Evolutionary conservation across 30 jellyfish, hydroid and myxozoan genomes (phyloP).

Genomic region (Hydractinia symbiolongicarpus): DNA sequence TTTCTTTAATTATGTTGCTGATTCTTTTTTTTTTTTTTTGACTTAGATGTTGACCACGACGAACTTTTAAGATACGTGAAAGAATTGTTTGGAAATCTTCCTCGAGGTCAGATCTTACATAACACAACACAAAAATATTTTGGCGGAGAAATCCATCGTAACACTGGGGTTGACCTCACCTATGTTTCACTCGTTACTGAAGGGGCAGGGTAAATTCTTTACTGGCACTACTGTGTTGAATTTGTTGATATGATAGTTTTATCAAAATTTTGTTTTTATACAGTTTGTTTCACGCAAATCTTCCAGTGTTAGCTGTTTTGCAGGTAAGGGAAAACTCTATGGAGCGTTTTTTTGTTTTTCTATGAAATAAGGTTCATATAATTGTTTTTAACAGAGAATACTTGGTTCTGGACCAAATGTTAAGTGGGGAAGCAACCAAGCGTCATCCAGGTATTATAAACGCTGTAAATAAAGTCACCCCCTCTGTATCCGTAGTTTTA

Average conservation of each 20-base stretch:
- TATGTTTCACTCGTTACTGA: conserved; percentile 61
- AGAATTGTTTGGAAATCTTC: conserved; percentile 30
- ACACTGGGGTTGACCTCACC: conserved; percentile 27
- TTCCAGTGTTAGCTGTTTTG: conserved; percentile 18
- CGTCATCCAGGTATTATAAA: neutral
- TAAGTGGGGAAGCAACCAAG: conserved; percentile 4
- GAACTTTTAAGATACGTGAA: conserved; percentile 10
- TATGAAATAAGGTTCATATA: no score
- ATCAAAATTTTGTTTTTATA: neutral
- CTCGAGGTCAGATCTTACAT: conserved; percentile 1
- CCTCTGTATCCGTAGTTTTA: neutral
- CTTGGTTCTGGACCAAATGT: neutral
- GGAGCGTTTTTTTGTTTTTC: no score
- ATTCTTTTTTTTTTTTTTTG: no score
- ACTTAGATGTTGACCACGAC: conserved; percentile 31
- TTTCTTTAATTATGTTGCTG: no score
- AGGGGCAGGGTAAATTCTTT: conserved; percentile 60
- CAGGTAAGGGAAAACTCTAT: no score
- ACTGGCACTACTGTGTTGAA: no score
- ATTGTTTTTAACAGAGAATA: conserved; percentile 6
- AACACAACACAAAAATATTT: conserved; percentile 25
- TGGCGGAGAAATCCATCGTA: conserved; percentile 45
- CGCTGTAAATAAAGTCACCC: neutral
- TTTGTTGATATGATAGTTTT: no score
- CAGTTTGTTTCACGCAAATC: conserved; percentile 10